Evolutionary conservation across 2,797 vertebrate species (phyloP).

Genomic region (Pelochelys cantorii): DNA sequence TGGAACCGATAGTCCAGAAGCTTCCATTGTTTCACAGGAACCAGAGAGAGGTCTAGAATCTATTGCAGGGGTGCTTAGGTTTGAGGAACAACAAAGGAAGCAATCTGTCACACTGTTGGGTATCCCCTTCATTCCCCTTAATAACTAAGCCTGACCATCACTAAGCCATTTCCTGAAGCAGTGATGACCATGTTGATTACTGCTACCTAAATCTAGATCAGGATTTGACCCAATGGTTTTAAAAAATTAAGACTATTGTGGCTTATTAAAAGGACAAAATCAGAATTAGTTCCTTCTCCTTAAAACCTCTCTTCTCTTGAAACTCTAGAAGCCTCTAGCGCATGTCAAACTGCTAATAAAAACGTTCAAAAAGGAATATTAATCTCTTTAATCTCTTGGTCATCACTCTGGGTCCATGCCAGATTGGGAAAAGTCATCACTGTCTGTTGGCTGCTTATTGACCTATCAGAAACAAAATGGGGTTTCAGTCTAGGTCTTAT

Average conservation of each 20-base stretch:
- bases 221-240: background rate
- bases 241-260: background rate
- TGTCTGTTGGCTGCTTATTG: constrained; percentile 18
- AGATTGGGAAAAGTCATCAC: background rate
- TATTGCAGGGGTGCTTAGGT: background rate
- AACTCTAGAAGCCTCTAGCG: background rate
- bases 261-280: background rate
- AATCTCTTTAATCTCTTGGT: background rate
- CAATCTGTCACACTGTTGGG: background rate
- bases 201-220: background rate
- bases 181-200: background rate
- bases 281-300: background rate
- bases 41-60: background rate
- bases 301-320: background rate
- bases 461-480: constrained; percentile 8
- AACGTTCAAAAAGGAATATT: constrained; percentile 5
- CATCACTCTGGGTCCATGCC: background rate
- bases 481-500: background rate
- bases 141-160: background rate
- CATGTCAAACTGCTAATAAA: background rate
- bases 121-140: background rate
- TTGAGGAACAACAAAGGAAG: background rate
- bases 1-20: background rate
- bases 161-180: background rate
- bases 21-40: background rate